Evolutionary conservation across 1,140 invertebrate genomes (phyloP).

Genomic region (Bombus terrestris): DNA sequence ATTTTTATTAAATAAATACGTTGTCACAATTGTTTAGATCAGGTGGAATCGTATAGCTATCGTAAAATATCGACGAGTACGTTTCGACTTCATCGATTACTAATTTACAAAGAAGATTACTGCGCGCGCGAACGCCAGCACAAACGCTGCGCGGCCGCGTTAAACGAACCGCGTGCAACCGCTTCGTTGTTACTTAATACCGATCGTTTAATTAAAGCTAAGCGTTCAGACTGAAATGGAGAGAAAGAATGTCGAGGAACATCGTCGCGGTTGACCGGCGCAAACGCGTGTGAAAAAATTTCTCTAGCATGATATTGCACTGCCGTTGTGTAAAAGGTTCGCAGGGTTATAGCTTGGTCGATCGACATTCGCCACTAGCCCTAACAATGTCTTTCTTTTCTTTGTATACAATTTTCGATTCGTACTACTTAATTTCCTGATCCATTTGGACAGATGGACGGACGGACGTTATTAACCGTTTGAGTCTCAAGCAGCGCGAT

Average conservation of each 20-base stretch:
- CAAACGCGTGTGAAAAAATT: constrained; percentile 20
- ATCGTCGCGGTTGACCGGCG: constrained; percentile 34
- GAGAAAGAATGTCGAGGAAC: constrained; percentile 24
- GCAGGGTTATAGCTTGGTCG: constrained; percentile 22
- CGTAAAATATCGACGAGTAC: constrained; percentile 41
- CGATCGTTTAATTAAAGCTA: constrained; percentile 31
- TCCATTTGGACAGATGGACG: constrained; percentile 51
- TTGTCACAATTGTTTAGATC: constrained; percentile 53
- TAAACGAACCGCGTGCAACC: constrained; percentile 21
- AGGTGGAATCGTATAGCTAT: constrained; percentile 51
- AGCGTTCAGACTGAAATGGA: constrained; percentile 12
- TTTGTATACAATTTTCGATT: neutral
- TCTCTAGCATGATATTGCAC: constrained; percentile 55
- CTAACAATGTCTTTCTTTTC: neutral
- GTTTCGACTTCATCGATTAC: neutral
- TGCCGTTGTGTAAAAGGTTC: constrained; percentile 37
- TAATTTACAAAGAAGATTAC: constrained; percentile 47
- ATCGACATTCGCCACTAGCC: constrained; percentile 29
- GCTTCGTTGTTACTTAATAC: constrained; percentile 33
- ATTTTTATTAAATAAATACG: constrained; percentile 71
- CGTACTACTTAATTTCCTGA: constrained; percentile 7
- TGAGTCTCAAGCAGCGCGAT: too few species aligned
- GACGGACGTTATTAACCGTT: constrained; percentile 22
- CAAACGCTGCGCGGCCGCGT: neutral
- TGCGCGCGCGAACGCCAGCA: neutral